Evolutionary conservation across 2,113 vertebrate genomes (phyloP).

Genomic region (Origma solitaria): DNA sequence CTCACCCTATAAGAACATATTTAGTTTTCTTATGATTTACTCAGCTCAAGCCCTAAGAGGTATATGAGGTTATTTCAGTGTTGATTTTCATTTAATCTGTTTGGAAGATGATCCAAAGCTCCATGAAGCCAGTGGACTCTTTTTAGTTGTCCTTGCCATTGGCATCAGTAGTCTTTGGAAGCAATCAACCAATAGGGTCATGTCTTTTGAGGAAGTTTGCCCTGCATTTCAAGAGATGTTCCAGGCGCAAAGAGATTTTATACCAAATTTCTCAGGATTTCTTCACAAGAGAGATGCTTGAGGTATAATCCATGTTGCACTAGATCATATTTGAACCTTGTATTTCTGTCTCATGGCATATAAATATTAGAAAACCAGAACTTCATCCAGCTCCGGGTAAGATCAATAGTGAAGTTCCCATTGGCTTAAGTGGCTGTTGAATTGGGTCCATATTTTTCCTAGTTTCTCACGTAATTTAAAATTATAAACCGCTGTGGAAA

Average conservation of each 20-base stretch:
- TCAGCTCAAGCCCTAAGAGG: not conserved
- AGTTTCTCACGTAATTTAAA: not conserved
- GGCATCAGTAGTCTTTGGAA: not conserved
- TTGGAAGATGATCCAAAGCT: not conserved
- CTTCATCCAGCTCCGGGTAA: not conserved
- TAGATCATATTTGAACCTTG: not conserved
- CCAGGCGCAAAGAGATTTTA: not conserved
- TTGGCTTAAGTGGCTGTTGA: not conserved
- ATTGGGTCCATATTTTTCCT: not conserved
- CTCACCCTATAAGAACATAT: not conserved
- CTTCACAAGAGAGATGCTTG: not conserved
- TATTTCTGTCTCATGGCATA: not conserved
- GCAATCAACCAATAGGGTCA: fast-evolving
- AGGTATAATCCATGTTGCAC: not conserved
- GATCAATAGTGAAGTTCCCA: not conserved
- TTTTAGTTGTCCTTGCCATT: not conserved
- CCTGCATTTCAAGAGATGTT: not conserved
- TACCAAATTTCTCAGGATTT: not conserved
- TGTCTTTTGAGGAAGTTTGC: not conserved
- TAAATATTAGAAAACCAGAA: not conserved
- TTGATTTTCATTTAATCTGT: not conserved
- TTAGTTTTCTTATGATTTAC: not conserved
- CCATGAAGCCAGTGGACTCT: not conserved
- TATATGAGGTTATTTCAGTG: not conserved
- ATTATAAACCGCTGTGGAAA: not conserved